Evolutionary conservation across 2,113 vertebrate genomes (phyloP).

Genomic region (Perca flavescens): DNA sequence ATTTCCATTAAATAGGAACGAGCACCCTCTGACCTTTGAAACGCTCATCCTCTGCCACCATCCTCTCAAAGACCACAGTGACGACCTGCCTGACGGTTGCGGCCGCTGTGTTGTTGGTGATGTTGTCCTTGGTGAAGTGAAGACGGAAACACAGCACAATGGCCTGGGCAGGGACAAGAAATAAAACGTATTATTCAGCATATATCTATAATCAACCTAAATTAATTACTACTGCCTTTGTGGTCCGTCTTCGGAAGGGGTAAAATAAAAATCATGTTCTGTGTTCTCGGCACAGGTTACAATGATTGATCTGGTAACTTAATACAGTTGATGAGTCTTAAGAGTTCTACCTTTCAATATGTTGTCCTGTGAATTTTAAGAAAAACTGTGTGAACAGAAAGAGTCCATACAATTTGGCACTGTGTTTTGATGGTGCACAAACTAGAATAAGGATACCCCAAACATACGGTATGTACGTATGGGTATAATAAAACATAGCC

Average conservation of each 20-base stretch:
- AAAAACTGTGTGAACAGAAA: neutral
- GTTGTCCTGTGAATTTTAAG: neutral
- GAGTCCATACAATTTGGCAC: neutral
- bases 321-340: neutral
- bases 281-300: neutral
- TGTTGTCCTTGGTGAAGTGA: conserved; percentile 99
- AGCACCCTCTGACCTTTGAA: conserved; percentile 87
- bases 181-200: neutral
- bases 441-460: neutral
- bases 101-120: conserved; percentile 98
- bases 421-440: neutral
- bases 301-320: neutral
- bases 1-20: neutral
- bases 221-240: neutral
- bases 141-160: conserved; percentile 98
- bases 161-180: conserved; percentile 82
- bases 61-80: conserved; percentile 98
- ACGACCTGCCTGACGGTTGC: conserved; percentile 98
- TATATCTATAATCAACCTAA: neutral
- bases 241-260: neutral
- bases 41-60: conserved; percentile 96
- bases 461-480: neutral
- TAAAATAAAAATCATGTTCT: neutral
- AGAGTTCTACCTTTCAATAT: neutral
- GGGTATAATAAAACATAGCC: neutral